Evolutionary conservation across 2,888 invertebrate species (phyloP), one percentile per base, ranked within the genome.

Genomic region (Luffia ferchaultella): DNA sequence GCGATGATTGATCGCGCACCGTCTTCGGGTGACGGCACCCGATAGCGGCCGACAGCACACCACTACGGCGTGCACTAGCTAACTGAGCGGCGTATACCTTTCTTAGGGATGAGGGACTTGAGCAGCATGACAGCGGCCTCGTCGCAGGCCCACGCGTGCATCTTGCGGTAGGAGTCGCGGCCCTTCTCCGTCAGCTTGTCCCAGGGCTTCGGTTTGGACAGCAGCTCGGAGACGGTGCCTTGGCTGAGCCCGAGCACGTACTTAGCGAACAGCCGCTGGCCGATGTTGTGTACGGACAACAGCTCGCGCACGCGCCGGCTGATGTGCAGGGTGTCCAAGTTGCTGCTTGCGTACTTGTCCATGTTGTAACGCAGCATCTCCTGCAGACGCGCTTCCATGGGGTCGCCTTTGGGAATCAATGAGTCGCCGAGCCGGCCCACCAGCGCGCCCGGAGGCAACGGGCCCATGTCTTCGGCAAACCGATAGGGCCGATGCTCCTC

Each of bases 111-210:
- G 74, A 99, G 92, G 60, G 97, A 95, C 85, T 99, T 98, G 75
- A 99, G 91, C 64, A 98, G 91, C 87, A 96, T 89, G 67, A 99
- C 95, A 66, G 98, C 97, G 67, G 93, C 93, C 71, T 98, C 97
- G 85, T 98, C 98, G 76, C 94, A 94, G 60, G 98, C 96, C 99
- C 99, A 99, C 65, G 96, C 96, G 85, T 98, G 97, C 97, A 99
- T 99, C 85, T 98, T 98, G 67, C 99, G 87, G 85, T 99, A 99
- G 63, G 98, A 98, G 85, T 99, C 99, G 51, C 98, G 87, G 40
- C 99, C 99, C 77, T 99, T 99, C 85, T 99, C 99, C 52, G 99
- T 99, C 68, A 99, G 86, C 83, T 98, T 98, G 85, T 98, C 97
- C 99, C 99, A 99, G 15, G 97, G 97, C 74, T 99, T 98, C 50